Evolutionary conservation across 2,113 vertebrate genomes (phyloP).

Genomic region (Neogale vison): DNA sequence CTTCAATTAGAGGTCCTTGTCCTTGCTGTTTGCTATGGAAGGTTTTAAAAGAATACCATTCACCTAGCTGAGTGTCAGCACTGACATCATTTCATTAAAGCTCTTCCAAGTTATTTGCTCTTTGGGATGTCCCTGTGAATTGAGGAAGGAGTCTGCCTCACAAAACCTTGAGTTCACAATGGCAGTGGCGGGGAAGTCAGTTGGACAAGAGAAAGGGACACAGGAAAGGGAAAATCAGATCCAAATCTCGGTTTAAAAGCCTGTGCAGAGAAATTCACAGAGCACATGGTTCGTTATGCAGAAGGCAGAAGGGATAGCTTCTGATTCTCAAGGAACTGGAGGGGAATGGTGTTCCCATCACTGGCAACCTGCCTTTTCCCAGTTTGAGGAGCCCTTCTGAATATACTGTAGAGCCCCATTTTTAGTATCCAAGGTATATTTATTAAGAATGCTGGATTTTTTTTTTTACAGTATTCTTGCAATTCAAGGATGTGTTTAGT

Average conservation of each 20-base stretch:
- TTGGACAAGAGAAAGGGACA: not conserved
- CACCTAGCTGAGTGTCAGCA: not conserved
- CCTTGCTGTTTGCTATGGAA: not conserved
- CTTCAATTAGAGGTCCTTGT: not conserved
- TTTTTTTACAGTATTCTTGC: not conserved
- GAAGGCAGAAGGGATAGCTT: not conserved
- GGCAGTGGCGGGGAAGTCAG: not conserved
- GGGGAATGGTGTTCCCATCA: fast-evolving
- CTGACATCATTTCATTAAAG: not conserved
- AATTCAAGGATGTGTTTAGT: constrained; percentile 21
- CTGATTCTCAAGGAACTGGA: not conserved
- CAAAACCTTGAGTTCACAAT: fast-evolving
- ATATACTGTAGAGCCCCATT: not conserved
- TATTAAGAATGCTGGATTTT: not conserved
- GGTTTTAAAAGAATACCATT: not conserved
- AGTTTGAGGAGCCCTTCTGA: no score
- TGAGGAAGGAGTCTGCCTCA: constrained; percentile 46
- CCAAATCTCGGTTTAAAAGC: not conserved
- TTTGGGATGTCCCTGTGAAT: constrained; percentile 18
- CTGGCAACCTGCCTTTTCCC: not conserved
- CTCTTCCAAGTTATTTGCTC: not conserved
- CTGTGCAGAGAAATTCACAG: not conserved
- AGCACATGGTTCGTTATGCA: not conserved
- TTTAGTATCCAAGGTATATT: not conserved
- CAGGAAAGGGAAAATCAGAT: not conserved